Evolutionary conservation across 2,113 vertebrate species (phyloP), one percentile per base, ranked within the genome.

Genomic region (Caretta caretta): DNA sequence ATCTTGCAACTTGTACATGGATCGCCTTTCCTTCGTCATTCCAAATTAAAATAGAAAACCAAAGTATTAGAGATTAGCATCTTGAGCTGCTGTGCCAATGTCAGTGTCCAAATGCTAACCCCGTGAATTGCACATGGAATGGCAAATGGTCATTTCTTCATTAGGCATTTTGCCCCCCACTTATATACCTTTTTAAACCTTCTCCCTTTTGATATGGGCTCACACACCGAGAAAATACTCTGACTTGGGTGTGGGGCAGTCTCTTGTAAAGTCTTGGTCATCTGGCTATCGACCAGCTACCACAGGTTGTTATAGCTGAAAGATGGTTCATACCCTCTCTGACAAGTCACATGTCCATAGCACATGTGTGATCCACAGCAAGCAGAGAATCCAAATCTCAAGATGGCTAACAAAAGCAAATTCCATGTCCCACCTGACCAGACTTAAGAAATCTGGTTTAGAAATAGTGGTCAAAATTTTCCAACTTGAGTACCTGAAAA

Each of bases 1-100:
- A 79, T 91, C 90, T 95, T 94, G 86, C 56, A 50, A 19, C 48
- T 50, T 92, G 85, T 48, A 57, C 88, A 72, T 46, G 82, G n/a
- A 12, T 51, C 56, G 65, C 84, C 72, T 84, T 90, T 84, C 13
- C 17, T 76, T 62, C 62, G 85, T 84, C 57, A 87, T 92, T 54
- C 80, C 50, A 50, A 92, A 79, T 78, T 54, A 62, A 57, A 90
- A 48, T 42, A 6, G 25, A 49, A 31, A 5, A 42, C 5, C 49
- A 17, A 89, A 56, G 24, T 92, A 11, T 29, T 17, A 31, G 53
- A 75, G 38, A 65, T 14, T 42, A 42, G 38, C 38, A 42, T 42
- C 38, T 42, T 42, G 38, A 42, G 38, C 38, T 42, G 38, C 38
- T 42, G 38, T 42, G 38, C 38, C 38, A 42, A 22, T 8, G 11